Conservation (phyloP, 2,113 vertebrate genomes). For the Sminthopsis crassicaudata region DNA sequence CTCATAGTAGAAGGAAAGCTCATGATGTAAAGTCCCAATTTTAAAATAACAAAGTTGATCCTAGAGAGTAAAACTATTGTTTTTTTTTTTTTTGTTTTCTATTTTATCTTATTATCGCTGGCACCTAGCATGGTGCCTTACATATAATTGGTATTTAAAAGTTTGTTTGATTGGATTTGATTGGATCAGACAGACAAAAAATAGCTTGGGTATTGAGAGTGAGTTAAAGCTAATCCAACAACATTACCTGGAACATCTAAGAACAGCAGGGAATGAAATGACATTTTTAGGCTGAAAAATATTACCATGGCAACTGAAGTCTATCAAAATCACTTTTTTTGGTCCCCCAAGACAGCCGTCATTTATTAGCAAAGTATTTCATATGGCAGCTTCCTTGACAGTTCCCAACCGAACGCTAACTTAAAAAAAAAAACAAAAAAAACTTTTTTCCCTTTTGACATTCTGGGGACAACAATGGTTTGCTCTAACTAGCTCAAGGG, state of each 20-base stretch:
- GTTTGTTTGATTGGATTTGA: neutral
- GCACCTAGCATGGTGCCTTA: neutral
- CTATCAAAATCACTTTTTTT: conserved; percentile 63
- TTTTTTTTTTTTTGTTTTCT: neutral
- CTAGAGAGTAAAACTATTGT: neutral
- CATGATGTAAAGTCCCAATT: neutral
- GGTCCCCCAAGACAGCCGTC: neutral
- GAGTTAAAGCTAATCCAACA: conserved; percentile 50
- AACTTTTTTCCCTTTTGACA: conserved; percentile 17
- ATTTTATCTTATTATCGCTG: neutral
- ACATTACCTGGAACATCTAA: conserved; percentile 46
- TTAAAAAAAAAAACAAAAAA: neutral
- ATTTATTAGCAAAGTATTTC: conserved; percentile 39
- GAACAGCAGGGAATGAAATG: conserved; percentile 28
- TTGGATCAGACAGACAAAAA: conserved; percentile 32
- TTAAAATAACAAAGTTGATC: conserved; percentile 51
- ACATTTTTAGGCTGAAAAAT: conserved; percentile 6
- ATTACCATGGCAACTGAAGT: conserved; percentile 71
- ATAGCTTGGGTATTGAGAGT: conserved; percentile 35
- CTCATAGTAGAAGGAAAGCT: conserved; percentile 13
- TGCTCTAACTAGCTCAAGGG: conserved; percentile 63
- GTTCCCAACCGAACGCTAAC: conserved; percentile 46
- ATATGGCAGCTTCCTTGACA: conserved; percentile 44
- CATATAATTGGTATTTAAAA: neutral
- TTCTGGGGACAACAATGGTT: conserved; percentile 39